phyloP scores from a whole-genome alignment of 2,888 invertebrate genomes.

The Drosophila anceps region DNA sequence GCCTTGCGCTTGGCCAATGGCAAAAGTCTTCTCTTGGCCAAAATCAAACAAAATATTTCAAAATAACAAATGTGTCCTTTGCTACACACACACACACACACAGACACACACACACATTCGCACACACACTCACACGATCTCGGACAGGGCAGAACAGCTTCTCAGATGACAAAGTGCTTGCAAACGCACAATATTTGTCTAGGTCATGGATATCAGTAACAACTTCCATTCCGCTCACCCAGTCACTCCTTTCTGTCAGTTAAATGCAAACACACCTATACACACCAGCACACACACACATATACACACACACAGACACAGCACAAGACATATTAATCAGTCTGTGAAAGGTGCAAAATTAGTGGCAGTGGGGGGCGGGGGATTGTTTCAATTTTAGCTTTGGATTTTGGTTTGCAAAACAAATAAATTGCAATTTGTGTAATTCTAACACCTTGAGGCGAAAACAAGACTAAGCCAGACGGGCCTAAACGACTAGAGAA shows the following conservation, averaged over 20 bases:
- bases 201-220: constrained; percentile 69
- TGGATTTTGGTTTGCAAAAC: constrained; percentile 69
- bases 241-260: constrained; percentile 34
- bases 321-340: constrained; percentile 69
- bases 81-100: constrained; percentile 6
- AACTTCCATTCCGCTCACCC: background rate
- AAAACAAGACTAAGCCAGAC: constrained; percentile 28
- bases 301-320: constrained; percentile 56
- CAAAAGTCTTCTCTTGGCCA: constrained; percentile 61
- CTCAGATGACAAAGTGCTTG: constrained; percentile 74
- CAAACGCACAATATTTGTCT: constrained; percentile 76
- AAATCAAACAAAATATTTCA: constrained; percentile 81
- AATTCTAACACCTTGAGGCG: constrained; percentile 77
- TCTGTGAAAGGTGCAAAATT: constrained; percentile 20
- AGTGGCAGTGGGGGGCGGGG: background rate
- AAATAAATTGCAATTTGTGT: constrained; percentile 81
- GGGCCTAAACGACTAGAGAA: background rate
- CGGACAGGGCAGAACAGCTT: constrained; percentile 22
- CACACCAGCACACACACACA: constrained; percentile 59
- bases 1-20: constrained; percentile 40
- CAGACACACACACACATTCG: background rate
- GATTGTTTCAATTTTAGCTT: constrained; percentile 53
- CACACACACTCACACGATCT: background rate
- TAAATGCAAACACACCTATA: constrained; percentile 70
- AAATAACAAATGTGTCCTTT: constrained; percentile 79